phyloP scores from a whole-genome alignment of 1,140 invertebrate genomes.

The Bombus sibiricus region DNA sequence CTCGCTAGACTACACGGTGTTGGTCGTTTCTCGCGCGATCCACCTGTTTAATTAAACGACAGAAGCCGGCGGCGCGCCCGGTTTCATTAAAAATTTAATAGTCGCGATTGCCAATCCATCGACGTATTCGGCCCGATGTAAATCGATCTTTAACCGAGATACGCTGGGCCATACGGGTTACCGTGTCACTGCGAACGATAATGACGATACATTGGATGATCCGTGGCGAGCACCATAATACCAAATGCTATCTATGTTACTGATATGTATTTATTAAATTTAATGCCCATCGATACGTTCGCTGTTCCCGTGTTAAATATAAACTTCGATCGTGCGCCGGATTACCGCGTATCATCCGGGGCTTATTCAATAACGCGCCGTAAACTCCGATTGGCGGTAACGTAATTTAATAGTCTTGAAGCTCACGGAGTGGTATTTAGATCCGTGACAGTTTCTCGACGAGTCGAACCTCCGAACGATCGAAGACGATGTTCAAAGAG shows the following conservation, averaged over 20 bases:
- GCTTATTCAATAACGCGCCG: neutral
- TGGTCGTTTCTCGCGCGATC: neutral
- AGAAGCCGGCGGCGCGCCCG: too few relatives aligned
- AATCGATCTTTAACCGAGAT: neutral
- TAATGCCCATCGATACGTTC: neutral
- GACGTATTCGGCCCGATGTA: slow-evolving; percentile 8
- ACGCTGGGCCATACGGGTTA: too few relatives aligned
- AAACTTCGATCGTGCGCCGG: neutral
- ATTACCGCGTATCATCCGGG: neutral
- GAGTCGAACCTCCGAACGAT: neutral
- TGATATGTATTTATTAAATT: slow-evolving; percentile 33
- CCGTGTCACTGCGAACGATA: too few relatives aligned
- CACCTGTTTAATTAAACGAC: slow-evolving; percentile 17
- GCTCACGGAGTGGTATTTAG: neutral
- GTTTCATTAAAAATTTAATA: slow-evolving; percentile 20
- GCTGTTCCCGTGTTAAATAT: neutral
- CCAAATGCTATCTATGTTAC: neutral
- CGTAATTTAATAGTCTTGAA: neutral
- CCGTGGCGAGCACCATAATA: neutral
- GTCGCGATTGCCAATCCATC: neutral
- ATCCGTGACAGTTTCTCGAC: neutral
- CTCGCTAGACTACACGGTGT: neutral
- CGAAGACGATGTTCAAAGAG: neutral
- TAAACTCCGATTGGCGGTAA: neutral
- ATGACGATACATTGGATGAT: neutral